Evolutionary conservation across 2,888 invertebrate species (phyloP).

Genomic region (Coremacera marginata): DNA sequence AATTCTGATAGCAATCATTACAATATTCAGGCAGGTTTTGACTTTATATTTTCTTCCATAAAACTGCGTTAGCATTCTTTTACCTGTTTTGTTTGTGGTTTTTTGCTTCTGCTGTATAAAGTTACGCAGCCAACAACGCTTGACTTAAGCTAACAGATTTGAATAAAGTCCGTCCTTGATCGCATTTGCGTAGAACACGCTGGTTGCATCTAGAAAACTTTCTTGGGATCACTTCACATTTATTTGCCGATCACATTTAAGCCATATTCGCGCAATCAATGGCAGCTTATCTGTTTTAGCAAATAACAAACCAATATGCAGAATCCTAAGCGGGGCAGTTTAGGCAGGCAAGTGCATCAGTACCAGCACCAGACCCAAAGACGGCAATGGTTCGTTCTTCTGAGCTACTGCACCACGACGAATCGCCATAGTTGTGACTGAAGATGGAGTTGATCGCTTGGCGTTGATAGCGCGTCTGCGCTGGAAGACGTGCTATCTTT

Average conservation of each 20-base stretch:
- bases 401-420: slow-evolving; percentile 3
- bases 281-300: neutral
- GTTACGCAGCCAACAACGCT: too few species aligned
- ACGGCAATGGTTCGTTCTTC: slow-evolving; percentile 18
- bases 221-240: neutral
- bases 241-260: slow-evolving; percentile 8
- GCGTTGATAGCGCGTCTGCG: slow-evolving; percentile 56
- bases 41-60: too few species aligned
- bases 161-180: neutral
- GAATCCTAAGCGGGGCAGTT: neutral
- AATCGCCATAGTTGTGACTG: slow-evolving; percentile 9
- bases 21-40: too few species aligned
- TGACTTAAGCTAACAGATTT: neutral
- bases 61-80: too few species aligned
- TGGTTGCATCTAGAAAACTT: neutral
- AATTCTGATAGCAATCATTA: too few species aligned
- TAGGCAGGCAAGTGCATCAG: slow-evolving; percentile 25
- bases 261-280: slow-evolving; percentile 8
- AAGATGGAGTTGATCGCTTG: slow-evolving; percentile 58
- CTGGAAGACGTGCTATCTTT: slow-evolving; percentile 39
- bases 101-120: too few species aligned
- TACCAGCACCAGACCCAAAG: slow-evolving; percentile 35
- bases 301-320: neutral
- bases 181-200: neutral
- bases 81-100: too few species aligned